A percentile compares a stretch with the other conserved stretches of the same genome.
phyloP scores from a whole-genome alignment of 2,797 vertebrate genomes.

The Okamejei kenojei region DNA sequence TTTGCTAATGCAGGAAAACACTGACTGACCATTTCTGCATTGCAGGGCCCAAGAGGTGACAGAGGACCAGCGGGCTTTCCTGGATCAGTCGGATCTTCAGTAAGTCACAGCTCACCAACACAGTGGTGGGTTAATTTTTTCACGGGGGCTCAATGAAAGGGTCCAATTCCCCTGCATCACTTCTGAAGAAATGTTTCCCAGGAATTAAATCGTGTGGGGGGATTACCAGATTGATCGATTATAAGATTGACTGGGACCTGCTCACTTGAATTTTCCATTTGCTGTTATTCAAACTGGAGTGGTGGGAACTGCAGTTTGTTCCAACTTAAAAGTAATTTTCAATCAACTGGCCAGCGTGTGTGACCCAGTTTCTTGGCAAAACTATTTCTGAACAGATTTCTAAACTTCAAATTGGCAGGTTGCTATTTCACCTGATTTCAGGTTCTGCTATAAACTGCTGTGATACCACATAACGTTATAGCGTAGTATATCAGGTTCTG shows the following conservation, averaged over 20 bases:
- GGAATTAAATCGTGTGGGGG: too few relatives aligned
- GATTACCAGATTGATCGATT: too few relatives aligned
- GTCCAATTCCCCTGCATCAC: too few relatives aligned
- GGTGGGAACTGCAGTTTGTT: too few relatives aligned
- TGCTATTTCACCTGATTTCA: neutral
- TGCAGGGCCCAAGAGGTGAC: constrained; percentile 64
- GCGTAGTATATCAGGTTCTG: too few relatives aligned
- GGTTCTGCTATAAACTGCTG: neutral
- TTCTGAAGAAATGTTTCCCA: too few relatives aligned
- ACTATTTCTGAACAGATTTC: neutral
- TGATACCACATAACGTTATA: neutral
- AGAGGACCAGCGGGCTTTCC: constrained; percentile 56
- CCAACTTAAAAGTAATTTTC: too few relatives aligned
- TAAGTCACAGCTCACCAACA: constrained; percentile 54
- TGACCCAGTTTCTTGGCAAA: neutral
- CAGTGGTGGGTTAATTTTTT: neutral
- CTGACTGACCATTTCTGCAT: neutral
- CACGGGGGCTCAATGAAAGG: neutral
- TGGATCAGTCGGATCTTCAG: constrained; percentile 68
- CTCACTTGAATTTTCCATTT: too few relatives aligned
- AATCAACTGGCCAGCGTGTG: too few relatives aligned
- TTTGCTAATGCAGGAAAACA: neutral
- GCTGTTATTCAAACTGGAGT: too few relatives aligned
- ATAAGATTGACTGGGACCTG: too few relatives aligned
- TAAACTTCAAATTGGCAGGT: neutral